Percentiles rank a stretch among this genome's conserved stretches.
Conservation (phyloP, 2,888 invertebrate genomes). For the Dascillus cervinus region DNA sequence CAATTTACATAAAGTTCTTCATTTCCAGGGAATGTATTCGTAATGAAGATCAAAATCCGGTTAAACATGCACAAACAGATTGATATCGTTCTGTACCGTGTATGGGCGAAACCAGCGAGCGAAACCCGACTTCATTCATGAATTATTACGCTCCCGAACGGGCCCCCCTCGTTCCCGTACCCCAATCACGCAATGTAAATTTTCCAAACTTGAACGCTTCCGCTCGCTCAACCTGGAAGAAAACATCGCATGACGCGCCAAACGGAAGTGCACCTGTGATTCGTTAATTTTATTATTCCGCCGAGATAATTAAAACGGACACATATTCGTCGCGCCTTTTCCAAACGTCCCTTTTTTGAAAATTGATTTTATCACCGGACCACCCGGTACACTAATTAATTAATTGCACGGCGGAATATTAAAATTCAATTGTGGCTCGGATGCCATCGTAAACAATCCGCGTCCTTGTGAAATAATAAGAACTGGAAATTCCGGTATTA, state of each 20-base stretch:
- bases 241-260: constrained; percentile 19
- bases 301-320: constrained; percentile 27
- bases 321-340: constrained; percentile 21
- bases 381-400: too few species aligned
- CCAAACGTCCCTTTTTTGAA: too few species aligned
- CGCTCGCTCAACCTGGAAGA: constrained; percentile 8
- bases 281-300: constrained; percentile 32
- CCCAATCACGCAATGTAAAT: too few species aligned
- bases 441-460: too few species aligned
- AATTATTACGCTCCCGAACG: too few species aligned
- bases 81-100: constrained; percentile 7
- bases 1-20: constrained; percentile 3
- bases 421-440: too few species aligned
- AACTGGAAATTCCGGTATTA: too few species aligned
- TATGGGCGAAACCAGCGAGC: constrained; percentile 6
- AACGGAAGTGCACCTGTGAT: constrained; percentile 31
- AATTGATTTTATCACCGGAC: too few species aligned
- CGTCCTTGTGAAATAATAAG: too few species aligned
- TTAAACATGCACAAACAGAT: constrained; percentile 9
- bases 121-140: too few species aligned
- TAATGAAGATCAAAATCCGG: constrained; percentile 7
- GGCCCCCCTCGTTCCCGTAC: too few species aligned
- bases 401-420: too few species aligned
- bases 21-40: constrained; percentile 8
- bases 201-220: neutral